A percentile compares a stretch with the other conserved stretches of the same genome.
Evolutionary conservation across 2,888 invertebrate genomes (phyloP).

Genomic region (Luffia ferchaultella): DNA sequence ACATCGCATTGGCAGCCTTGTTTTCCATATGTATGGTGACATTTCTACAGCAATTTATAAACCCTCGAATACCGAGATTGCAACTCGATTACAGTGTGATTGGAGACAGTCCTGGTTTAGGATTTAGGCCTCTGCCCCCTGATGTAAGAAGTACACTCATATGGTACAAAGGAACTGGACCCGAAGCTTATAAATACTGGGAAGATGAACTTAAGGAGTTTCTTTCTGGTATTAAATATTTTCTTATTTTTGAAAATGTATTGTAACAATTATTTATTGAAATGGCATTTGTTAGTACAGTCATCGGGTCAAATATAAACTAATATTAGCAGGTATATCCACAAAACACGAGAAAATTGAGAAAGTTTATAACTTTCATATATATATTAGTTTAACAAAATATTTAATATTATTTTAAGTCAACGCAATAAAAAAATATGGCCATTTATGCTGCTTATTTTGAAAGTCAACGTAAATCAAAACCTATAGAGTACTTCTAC

Average conservation of each 20-base stretch:
- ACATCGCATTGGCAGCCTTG: slow-evolving; percentile 83
- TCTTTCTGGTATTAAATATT: slow-evolving; percentile 70
- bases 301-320: no score
- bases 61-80: slow-evolving; percentile 88
- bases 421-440: no score
- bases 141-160: slow-evolving; percentile 95
- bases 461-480: no score
- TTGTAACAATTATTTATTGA: not conserved
- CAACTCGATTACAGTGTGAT: slow-evolving; percentile 85
- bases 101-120: slow-evolving; percentile 94
- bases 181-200: slow-evolving; percentile 82
- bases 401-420: no score
- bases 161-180: slow-evolving; percentile 87
- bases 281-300: no score
- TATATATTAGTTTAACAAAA: no score
- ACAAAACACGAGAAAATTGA: no score
- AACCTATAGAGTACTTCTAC: no score
- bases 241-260: not conserved
- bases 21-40: slow-evolving; percentile 93
- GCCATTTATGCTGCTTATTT: no score
- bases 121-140: slow-evolving; percentile 92
- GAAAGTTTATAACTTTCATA: no score
- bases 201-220: slow-evolving; percentile 79
- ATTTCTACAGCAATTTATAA: slow-evolving; percentile 89
- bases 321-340: no score